phyloP scores from a whole-genome alignment of 2,888 invertebrate species.

The Xylota segnis region DNA sequence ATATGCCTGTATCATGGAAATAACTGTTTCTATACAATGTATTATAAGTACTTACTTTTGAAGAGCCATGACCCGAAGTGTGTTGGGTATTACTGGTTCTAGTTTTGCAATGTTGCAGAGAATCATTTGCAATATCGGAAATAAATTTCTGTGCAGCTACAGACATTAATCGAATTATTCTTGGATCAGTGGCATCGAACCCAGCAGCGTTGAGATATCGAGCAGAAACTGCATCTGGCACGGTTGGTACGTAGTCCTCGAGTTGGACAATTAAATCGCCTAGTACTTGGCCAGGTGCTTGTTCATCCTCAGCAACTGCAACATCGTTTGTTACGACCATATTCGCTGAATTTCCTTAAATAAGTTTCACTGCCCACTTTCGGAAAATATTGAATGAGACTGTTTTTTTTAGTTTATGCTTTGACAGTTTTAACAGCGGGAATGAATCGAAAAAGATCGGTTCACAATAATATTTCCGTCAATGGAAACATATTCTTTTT shows the following conservation, averaged over 20 bases:
- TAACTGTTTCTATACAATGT: conserved; percentile 60
- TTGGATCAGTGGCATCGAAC: conserved; percentile 96
- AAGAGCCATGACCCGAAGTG: conserved; percentile 85
- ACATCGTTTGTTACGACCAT: conserved; percentile 62
- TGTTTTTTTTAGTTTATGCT: background rate
- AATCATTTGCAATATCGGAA: conserved; percentile 98
- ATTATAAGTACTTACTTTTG: conserved; percentile 84
- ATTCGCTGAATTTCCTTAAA: background rate
- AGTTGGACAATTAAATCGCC: conserved; percentile 95
- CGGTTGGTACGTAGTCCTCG: conserved; percentile 96
- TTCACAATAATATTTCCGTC: conserved; percentile 41
- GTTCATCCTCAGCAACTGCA: conserved; percentile 55
- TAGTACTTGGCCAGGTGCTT: conserved; percentile 88
- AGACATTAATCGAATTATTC: conserved; percentile 95
- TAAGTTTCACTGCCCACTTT: background rate
- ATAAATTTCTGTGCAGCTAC: conserved; percentile 99
- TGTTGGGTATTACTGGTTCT: conserved; percentile 90
- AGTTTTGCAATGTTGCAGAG: conserved; percentile 98
- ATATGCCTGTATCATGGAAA: conserved; percentile 24
- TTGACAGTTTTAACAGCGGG: conserved; percentile 8
- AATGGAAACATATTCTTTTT: no score
- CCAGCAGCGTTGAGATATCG: conserved; percentile 95
- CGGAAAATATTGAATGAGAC: background rate
- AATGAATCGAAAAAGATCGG: background rate
- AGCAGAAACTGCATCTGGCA: conserved; percentile 93